Evolutionary conservation across 2,797 vertebrate species (phyloP).

Genomic region (Nannoperca australis): DNA sequence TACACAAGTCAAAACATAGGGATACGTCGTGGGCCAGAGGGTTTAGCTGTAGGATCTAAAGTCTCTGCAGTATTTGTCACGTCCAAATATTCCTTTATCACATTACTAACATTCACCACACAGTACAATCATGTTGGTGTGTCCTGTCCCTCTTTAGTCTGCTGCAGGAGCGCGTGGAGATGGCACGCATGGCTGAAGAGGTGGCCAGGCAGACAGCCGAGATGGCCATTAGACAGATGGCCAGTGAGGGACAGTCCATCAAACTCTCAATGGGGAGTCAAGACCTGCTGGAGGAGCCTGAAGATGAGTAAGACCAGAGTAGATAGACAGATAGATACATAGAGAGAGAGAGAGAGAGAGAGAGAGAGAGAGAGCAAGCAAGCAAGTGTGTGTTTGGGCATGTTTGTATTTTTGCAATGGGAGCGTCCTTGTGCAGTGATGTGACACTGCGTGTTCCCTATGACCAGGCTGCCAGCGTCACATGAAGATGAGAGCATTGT

Average conservation of each 20-base stretch:
- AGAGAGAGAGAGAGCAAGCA: no score
- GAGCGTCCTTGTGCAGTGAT: not conserved
- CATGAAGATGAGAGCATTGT: constrained; percentile 69
- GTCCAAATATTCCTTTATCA: not conserved
- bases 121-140: not conserved
- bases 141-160: constrained; percentile 63
- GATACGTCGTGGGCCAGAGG: not conserved
- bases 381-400: not conserved
- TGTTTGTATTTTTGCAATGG: not conserved
- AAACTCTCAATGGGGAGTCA: constrained; percentile 79
- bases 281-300: constrained; percentile 72
- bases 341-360: no score
- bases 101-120: not conserved
- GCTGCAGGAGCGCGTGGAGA: constrained; percentile 78
- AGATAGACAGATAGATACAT: not conserved
- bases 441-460: constrained; percentile 35
- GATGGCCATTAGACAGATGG: constrained; percentile 82
- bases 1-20: not conserved
- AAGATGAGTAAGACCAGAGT: constrained; percentile 61
- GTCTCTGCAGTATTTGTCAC: not conserved
- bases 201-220: constrained; percentile 84
- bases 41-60: not conserved
- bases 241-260: constrained; percentile 74
- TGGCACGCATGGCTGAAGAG: constrained; percentile 82
- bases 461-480: constrained; percentile 62